phyloP scores from a whole-genome alignment of 2,888 invertebrate species.

The Malachius bipustulatus region DNA sequence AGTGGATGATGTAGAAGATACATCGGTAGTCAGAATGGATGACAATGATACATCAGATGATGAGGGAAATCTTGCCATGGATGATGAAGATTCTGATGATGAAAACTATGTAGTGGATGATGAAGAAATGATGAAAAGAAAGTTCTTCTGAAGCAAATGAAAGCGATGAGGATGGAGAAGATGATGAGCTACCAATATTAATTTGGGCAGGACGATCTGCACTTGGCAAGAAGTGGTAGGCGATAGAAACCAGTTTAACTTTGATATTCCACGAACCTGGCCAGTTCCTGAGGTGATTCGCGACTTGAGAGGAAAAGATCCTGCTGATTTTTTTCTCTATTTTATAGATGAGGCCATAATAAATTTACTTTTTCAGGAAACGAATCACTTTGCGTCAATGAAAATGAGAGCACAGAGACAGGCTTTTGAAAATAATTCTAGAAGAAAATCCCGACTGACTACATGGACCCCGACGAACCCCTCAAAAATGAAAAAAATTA shows the following conservation, averaged over 20 bases:
- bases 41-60: conserved; percentile 1
- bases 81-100: not conserved
- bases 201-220: conserved; percentile 3
- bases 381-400: not conserved
- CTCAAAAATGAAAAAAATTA: not conserved
- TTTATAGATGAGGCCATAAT: not conserved
- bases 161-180: not conserved
- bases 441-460: not conserved
- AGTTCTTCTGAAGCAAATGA: conserved; percentile 3
- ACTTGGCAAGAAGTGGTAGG: conserved; percentile 3
- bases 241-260: not conserved
- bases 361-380: not conserved
- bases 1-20: too few species aligned
- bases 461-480: conserved; percentile 2
- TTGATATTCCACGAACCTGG: not conserved
- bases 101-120: conserved; percentile 1
- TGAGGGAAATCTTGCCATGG: not conserved
- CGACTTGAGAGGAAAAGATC: not conserved
- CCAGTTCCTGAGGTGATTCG: not conserved
- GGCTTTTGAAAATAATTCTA: not conserved
- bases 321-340: conserved; percentile 1
- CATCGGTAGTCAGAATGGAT: too few species aligned
- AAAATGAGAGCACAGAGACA: not conserved
- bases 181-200: not conserved
- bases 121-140: not conserved